phyloP scores from a whole-genome alignment of 2,888 invertebrate species.

The Cerceris ruficornis region DNA sequence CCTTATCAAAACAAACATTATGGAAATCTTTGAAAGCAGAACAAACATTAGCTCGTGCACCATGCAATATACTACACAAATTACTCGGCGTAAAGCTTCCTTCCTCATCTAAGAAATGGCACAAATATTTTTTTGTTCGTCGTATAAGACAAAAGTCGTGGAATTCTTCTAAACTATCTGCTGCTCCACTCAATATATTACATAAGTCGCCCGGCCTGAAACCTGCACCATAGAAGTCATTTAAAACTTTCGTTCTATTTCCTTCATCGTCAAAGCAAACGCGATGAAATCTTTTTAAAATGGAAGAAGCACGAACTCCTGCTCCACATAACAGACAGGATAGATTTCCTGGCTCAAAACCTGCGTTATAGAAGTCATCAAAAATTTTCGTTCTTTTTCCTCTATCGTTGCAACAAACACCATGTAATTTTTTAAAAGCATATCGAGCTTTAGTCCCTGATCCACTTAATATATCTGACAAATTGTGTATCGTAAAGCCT shows the following conservation, averaged over 20 bases:
- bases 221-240: slow-evolving; percentile 59
- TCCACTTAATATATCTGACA: slow-evolving; percentile 54
- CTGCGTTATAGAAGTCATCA: slow-evolving; percentile 57
- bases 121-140: slow-evolving; percentile 68
- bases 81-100: slow-evolving; percentile 60
- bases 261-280: slow-evolving; percentile 50
- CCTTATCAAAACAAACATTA: slow-evolving; percentile 70
- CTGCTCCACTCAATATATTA: slow-evolving; percentile 69
- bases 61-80: slow-evolving; percentile 71
- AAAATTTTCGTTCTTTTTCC: slow-evolving; percentile 56
- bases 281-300: slow-evolving; percentile 41
- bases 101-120: slow-evolving; percentile 50
- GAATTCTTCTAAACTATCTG: slow-evolving; percentile 61
- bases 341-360: slow-evolving; percentile 50
- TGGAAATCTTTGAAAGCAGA: slow-evolving; percentile 72
- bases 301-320: slow-evolving; percentile 50
- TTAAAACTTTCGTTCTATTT: slow-evolving; percentile 66
- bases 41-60: slow-evolving; percentile 70
- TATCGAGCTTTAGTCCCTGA: slow-evolving; percentile 48
- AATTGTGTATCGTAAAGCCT: background rate
- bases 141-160: slow-evolving; percentile 68
- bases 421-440: slow-evolving; percentile 70
- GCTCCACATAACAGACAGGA: slow-evolving; percentile 54
- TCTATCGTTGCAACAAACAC: slow-evolving; percentile 63
- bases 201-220: slow-evolving; percentile 64